Base-by-base conservation (phyloP, 2,113 vertebrate species). In the Amblyopsis rosae region DNA sequence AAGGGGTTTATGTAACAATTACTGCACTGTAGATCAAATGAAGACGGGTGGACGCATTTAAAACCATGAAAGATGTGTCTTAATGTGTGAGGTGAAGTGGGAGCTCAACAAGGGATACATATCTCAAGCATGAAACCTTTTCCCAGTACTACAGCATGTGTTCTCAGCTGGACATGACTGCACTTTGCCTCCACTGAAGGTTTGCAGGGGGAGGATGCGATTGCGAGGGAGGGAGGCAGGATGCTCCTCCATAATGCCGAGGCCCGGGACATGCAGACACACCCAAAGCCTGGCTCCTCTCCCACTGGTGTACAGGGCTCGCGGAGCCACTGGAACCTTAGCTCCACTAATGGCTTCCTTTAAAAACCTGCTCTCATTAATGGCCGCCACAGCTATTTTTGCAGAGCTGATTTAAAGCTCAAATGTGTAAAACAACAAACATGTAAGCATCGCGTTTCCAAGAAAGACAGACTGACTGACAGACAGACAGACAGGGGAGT, bases 101-200 rank as follows among this genome's bases (percentile, higher is more conserved):
- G 46, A 16, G 50, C 47, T 46, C 61, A 83, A 67, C 45, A 41
- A 63, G 49, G 56, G 58, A 63, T 53, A 67, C 67, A 69, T 72
- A 26, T 56, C 54, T 62, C 72, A 69, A 41, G 11, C 26, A 10
- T 56, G 62, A 76, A 61, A 76, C 57, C 33, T 46, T 59, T 16
- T 45, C 9, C 59, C 41, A 67, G 47, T 16, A 3, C 61, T 63
- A 26, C 59, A 70, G 63, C 62, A 16, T 68, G 62, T 75, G 50
- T 51, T 60, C 65, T 75, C 82, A 87, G 81, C 80, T 88, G 83
- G 76, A 70, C 70, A 49, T 63, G 41, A 67, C 81, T 70, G 69
- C 60, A 58, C 64, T 10, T 13, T 7, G 54, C 65, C 66, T 79
- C 63, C 69, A 49, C 35, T 51, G 41, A 63, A 69, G 51, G 67